Conservation (phyloP, 1,140 invertebrate genomes). For the Cyclargus thomasi region DNA sequence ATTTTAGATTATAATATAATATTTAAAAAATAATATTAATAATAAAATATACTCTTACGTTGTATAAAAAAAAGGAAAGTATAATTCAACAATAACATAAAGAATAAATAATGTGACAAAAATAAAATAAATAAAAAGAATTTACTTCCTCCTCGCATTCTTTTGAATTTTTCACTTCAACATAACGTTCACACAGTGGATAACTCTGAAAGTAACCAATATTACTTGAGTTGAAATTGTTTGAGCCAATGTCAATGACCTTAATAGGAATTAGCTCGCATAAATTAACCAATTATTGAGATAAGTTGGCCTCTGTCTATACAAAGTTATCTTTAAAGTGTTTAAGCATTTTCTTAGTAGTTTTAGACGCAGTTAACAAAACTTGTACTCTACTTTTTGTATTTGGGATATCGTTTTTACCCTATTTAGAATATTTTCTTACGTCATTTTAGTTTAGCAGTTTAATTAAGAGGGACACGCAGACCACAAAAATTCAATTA, state of each 20-base stretch:
- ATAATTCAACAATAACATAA: too few relatives aligned
- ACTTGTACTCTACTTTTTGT: too few relatives aligned
- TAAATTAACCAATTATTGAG: background rate
- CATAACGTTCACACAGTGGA: slow-evolving; percentile 55
- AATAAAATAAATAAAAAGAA: slow-evolving; percentile 26
- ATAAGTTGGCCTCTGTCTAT: background rate
- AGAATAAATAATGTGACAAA: background rate
- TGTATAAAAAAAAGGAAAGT: too few relatives aligned
- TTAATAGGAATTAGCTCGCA: slow-evolving; percentile 12
- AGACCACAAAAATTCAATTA: too few relatives aligned
- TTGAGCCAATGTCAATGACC: background rate
- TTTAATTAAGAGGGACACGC: too few relatives aligned
- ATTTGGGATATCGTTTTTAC: too few relatives aligned
- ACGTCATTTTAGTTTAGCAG: too few relatives aligned
- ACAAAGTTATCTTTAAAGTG: background rate
- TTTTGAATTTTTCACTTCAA: slow-evolving; percentile 50
- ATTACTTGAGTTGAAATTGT: background rate
- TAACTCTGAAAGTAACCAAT: slow-evolving; percentile 50
- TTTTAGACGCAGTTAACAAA: too few relatives aligned
- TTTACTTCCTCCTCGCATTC: slow-evolving; percentile 64
- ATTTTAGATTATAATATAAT: too few relatives aligned
- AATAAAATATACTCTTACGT: too few relatives aligned
- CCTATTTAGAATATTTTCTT: too few relatives aligned
- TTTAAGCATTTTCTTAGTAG: background rate
- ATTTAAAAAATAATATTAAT: too few relatives aligned